Conservation (phyloP, 2,797 vertebrate species). For the Astyanax mexicanus region DNA sequence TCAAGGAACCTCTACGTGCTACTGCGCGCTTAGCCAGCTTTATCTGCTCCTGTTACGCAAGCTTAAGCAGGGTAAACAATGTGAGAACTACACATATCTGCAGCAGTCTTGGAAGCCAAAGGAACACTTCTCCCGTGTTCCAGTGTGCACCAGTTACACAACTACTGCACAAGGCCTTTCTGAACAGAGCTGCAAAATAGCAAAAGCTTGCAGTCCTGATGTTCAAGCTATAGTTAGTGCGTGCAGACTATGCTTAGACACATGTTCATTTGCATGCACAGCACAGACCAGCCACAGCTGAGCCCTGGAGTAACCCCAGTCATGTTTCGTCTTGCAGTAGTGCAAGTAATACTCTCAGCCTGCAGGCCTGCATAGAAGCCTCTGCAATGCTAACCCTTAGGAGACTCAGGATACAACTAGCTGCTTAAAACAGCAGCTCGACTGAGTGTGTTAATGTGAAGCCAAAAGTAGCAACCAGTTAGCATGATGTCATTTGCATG, state of each 20-base stretch:
- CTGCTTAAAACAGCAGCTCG: not conserved
- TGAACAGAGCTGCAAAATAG: not conserved
- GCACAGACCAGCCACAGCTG: not conserved
- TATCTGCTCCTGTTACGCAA: constrained; percentile 36
- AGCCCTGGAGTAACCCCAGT: constrained; percentile 24
- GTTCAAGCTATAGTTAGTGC: not conserved
- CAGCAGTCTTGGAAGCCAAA: not conserved
- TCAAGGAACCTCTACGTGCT: not conserved
- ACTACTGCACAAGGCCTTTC: not conserved
- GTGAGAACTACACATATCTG: not conserved
- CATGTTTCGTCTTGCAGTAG: constrained; percentile 49
- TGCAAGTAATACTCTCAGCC: constrained; percentile 20
- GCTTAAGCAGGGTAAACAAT: constrained; percentile 28
- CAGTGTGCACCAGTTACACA: constrained; percentile 8
- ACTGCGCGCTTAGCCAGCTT: not conserved
- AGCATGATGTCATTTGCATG: not conserved
- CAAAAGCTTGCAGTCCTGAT: not conserved
- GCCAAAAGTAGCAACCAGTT: not conserved
- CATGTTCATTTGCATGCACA: constrained; percentile 42
- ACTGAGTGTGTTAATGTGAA: not conserved
- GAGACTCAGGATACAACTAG: constrained; percentile 9
- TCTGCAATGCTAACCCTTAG: not conserved
- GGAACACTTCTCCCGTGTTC: not conserved
- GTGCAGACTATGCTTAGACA: constrained; percentile 25
- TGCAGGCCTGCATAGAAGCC: constrained; percentile 14